A percentile compares a stretch with the other conserved stretches of the same genome.
phyloP scores from a whole-genome alignment of 2,113 vertebrate genomes.

The Rallus limicola region DNA sequence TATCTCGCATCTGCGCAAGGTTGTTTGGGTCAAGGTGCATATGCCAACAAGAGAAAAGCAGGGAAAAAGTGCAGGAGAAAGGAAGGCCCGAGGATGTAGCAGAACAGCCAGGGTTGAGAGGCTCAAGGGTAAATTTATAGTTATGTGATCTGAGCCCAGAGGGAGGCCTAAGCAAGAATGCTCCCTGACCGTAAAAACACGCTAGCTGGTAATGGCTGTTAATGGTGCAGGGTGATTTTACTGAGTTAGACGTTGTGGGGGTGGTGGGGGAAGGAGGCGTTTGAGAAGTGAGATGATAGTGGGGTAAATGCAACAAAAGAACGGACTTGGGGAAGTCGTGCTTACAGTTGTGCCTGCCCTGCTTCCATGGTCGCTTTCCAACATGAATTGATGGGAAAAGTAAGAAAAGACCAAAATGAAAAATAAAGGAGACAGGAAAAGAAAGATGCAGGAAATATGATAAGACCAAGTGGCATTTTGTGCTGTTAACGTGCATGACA shows the following conservation, averaged over 20 bases:
- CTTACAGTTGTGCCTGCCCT: neutral
- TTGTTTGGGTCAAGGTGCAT: slow-evolving; percentile 73
- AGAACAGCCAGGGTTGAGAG: slow-evolving; percentile 56
- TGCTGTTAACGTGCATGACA: slow-evolving; percentile 11
- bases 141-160: slow-evolving; percentile 50
- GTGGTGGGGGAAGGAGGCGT: neutral
- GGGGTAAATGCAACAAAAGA: slow-evolving; percentile 6
- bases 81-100: slow-evolving; percentile 56
- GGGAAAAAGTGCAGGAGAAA: slow-evolving; percentile 9
- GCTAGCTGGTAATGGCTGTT: slow-evolving; percentile 78
- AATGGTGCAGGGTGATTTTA: slow-evolving; percentile 69
- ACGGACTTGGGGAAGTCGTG: neutral
- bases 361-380: neutral
- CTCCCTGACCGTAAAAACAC: slow-evolving; percentile 81
- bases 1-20: slow-evolving; percentile 66
- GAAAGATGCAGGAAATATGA: neutral
- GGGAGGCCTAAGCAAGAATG: slow-evolving; percentile 65
- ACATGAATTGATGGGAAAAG: fast-evolving
- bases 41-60: slow-evolving; percentile 35
- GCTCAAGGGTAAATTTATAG: slow-evolving; percentile 61
- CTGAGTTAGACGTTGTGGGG: neutral
- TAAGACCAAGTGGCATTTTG: slow-evolving; percentile 2
- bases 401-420: neutral
- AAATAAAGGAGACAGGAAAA: neutral
- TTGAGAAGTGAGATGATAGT: slow-evolving; percentile 38